Evolutionary conservation across 2,888 invertebrate species (phyloP), one percentile per base, ranked within the genome.

Genomic region (Leucania comma): DNA sequence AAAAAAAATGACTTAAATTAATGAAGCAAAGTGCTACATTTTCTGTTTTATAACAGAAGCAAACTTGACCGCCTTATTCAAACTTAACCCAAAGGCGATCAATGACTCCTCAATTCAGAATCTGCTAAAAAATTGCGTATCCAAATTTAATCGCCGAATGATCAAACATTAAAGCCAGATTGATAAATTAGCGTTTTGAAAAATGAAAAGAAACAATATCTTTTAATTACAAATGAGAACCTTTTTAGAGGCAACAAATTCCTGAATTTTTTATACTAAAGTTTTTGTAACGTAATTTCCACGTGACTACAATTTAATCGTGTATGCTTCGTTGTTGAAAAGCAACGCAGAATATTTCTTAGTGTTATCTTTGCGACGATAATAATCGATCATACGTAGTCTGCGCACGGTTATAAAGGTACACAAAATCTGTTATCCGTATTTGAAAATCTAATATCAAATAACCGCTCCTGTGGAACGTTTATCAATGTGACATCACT

Each of bases 401-500:
- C 73, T 59, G 57, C 58, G 61, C 46, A 56, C 54, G 54, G 32
- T 58, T 48, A 58, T 54, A 14, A n/a, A 51, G 26, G 62, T 29
- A 65, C 60, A 81, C 67, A 71, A 46, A 78, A 69, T 80, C 72
- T 60, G 48, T 62, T 66, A 83, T 72, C 65, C 63, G 32, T 58
- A 63, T 77, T 82, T 78, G 50, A 68, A 72, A 82, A 84, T 71
- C 71, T 68, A 68, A 75, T 81, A 72, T 69, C 46, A 67, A 81
- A 83, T 73, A 81, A 74, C 68, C 58, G 53, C 57, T 68, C 64
- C 70, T 32, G 66, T 84, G 54, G 68, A 75, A 73, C 69, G 58
- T 82, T 82, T 86, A 76, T 77, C 72, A 70, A 60, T 68, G 80
- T 88, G 85, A 88, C 87, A 84, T 90, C 88, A 88, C 82, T 84